Evolutionary conservation across 2,797 vertebrate genomes (phyloP), one percentile per base, ranked within the genome.

Genomic region (Capromys pilorides): DNA sequence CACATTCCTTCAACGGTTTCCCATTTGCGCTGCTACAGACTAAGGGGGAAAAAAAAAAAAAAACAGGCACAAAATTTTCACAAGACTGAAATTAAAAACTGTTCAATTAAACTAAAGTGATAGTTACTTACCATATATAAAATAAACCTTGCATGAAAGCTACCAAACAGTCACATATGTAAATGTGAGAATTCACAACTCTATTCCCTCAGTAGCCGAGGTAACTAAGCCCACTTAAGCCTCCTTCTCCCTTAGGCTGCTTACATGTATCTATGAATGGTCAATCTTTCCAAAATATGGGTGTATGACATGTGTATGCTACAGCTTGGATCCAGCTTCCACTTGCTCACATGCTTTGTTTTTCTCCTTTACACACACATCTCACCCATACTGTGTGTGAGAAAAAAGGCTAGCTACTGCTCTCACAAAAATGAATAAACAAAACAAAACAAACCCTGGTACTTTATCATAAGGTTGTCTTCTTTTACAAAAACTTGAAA

Each of bases 41-140:
- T 41, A 73, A 79, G 80, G 62, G 78, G n/a, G n/a, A n/a, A n/a
- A n/a, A n/a, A n/a, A n/a, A n/a, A n/a, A 67, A 78, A n/a, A 93
- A 86, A 93, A 93, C 54, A 78, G 77, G 94, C 64, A 93, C n/a
- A 95, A 28, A 81, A 78, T 81, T 41, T 93, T 51, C 71, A 90
- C 66, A 77, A 91, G 77, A 90, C 28, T 85, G 57, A 91, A 97
- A 95, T 94, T 82, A 96, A 94, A 66, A 95, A 64, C 62, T 77
- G 26, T 73, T 90, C 75, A 93, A 87, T 45, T 57, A 87, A 89
- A 62, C 45, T 69, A 45, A 96, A 88, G 67, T 45, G 45, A 90
- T 45, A 89, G 49, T 71, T 91, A 41, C 51, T 69, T 79, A 94
- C 51, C 57, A 86, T 33, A 67, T 28, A 82, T 1, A 81, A 95